Base-by-base conservation (phyloP, 2,797 vertebrate genomes). In the Oryzias sinensis region DNA sequence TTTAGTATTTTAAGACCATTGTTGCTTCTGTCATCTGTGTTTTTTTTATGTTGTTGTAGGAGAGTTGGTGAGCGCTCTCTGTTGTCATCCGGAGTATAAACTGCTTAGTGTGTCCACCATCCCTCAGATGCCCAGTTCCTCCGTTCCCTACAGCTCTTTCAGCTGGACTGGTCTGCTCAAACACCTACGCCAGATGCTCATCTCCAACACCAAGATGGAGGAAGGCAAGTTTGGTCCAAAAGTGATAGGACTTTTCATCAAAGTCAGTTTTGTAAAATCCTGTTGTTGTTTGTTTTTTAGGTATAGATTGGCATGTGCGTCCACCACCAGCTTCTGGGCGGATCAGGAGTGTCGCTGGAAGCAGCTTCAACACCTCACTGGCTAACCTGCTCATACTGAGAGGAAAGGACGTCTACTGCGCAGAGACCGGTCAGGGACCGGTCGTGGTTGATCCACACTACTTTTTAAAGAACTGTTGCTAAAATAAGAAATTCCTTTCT, bases 161-260 rank as follows among this genome's bases (percentile, higher is more conserved):
- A 93, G 90, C 74, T 99, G 97, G 97, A 89, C 93, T 0, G 93
- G 92, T 25, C 90, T 97, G 60, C 81, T 97, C 76, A 98, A 95
- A 70, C 95, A 95, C 76, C 87, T 99, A n/a, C 91, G 96, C 54
- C 97, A 99, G 89, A 98, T 98, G 94, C 95, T 98, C 47, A 94
- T 99, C 79, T 95, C 96, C 16, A 92, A 94, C 62, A 89, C 94
- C 48, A 95, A 91, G 81, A 96, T 98, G 96, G 97, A 99, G 74
- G 95, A 95, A 94, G 97, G 97, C 91, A 85, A 88, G 83, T 70
- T 18, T 2, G 7, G 18, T 17, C 22, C 1, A 42, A 15, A 25
- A 24, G 7, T 8, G 2, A 29, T 52, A 4, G 6, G 5, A 50
- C 13, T 2, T 14, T n/a, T 44, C 22, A 52, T 3, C 22, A 13